Evolutionary conservation across 2,113 vertebrate genomes (phyloP), one percentile per base, ranked within the genome.

Genomic region (Chunga burmeisteri): DNA sequence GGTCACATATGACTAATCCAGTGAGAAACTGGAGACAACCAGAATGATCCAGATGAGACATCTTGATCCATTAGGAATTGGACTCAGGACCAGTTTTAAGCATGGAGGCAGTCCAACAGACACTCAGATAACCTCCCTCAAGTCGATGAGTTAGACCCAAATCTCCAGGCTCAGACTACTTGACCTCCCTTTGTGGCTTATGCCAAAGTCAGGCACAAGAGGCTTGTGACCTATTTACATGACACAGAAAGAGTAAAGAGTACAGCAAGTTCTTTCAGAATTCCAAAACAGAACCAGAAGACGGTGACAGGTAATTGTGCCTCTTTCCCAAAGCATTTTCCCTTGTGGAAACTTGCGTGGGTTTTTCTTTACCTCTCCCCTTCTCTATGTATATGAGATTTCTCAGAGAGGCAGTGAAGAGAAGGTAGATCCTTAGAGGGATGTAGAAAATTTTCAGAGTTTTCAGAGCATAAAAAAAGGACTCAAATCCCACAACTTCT

Each of bases 391-490:
- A 40, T 32, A 59, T 6, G 26, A 81, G 44, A 71, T 36, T 91
- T 93, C 93, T 94, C 50, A 53, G 86, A 95, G 95, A 93, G 16
- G 11, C 80, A 16, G 22, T 89, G 46, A 74, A 72, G 84, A 68
- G 26, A 84, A 96, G n/a, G 56, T 72, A 25, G 10, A 18, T 88
- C 75, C 71, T 90, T 80, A 55, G 79, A 92, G 94, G 30, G 44
- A 86, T 63, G 55, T 29, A 53, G 63, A 79, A 93, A 68, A 81
- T 65, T 75, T 88, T 81, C 53, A 62, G 92, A 94, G 46, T 93
- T 96, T 95, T 96, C 91, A 97, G 94, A 96, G 96, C 91, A 90
- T 95, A 86, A 93, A 97, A 77, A 65, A 84, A 26, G 18, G 77
- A n/a, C 23, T 85, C 42, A 94, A 91, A 82, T 91, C 58, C 86